Conservation (phyloP, 2,797 vertebrate genomes). For the Diceros bicornis region DNA sequence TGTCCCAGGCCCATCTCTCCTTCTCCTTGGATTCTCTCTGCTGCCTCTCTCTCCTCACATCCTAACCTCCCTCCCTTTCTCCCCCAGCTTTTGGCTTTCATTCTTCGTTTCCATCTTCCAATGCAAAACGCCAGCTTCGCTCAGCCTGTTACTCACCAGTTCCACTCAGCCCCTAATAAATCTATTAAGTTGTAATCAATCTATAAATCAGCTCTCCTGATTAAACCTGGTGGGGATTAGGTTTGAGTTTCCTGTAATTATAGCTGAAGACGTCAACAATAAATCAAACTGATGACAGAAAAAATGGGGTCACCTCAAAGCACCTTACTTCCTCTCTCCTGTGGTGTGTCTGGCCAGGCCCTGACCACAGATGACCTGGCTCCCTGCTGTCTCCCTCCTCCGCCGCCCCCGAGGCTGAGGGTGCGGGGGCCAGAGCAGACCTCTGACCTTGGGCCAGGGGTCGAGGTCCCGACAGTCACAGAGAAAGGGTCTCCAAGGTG, state of each 20-base stretch:
- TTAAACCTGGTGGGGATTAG: slow-evolving; percentile 17
- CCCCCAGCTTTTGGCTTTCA: neutral
- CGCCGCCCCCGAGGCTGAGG: neutral
- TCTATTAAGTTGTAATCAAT: slow-evolving; percentile 63
- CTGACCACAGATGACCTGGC: neutral
- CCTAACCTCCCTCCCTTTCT: too few species aligned
- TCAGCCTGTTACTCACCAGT: neutral
- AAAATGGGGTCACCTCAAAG: neutral
- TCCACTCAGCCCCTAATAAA: slow-evolving; percentile 28
- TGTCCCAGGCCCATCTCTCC: neutral
- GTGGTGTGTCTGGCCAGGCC: neutral
- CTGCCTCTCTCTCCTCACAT: neutral
- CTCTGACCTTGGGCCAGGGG: neutral
- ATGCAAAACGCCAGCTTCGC: neutral
- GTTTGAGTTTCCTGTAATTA: slow-evolving; percentile 38
- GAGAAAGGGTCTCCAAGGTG: neutral
- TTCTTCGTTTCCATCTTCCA: neutral
- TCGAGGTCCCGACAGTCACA: neutral
- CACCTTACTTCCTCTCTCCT: neutral
- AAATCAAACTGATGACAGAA: slow-evolving; percentile 35
- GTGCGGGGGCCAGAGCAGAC: neutral
- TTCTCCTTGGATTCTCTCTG: neutral
- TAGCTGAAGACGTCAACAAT: neutral
- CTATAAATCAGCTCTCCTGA: slow-evolving; percentile 56
- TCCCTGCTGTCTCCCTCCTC: neutral